Base-by-base conservation (phyloP, 1,140 invertebrate genomes). In the Linepithema humile region DNA sequence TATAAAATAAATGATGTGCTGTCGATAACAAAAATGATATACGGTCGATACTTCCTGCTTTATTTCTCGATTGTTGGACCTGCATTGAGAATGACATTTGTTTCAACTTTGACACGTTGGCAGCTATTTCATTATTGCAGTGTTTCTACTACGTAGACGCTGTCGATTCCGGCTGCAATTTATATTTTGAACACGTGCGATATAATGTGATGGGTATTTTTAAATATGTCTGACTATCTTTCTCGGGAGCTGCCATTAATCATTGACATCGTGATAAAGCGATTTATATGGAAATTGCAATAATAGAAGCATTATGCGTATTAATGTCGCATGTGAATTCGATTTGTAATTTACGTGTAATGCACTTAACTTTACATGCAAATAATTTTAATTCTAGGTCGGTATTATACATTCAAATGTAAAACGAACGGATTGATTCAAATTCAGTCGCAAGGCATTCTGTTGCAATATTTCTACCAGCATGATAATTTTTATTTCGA, bases 121-220 rank as follows among this genome's bases (percentile, higher is more conserved):
- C 75, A 69, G 64, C 48, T 80, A 43, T 80, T 80, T 80, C 64
- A 80, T 80, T 80, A 78, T 53, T 78, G 48, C 48, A 69, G 55
- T 55, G 48, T 69, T 40, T 69, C 48, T 32, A 55, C 48, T 43
- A 15, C 5, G 32, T 6, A 53, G 29, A 48, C 29, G 17, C 35
- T 59, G n/a, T 80, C n/a, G 35, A 67, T 80, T 32, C 26, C 26
- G 48, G 35, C 4, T 70, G 17, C 12, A 70, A 75, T 80, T 69
- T 69, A 78, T 78, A 78, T 78, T 69, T 70, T n/a, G 17, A 43
- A 40, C 60, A 23, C 35, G 43, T 38, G 40, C 23, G 17, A n/a
- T 38, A 29, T 67, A 40, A 70, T 3, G 64, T 12, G 7, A 78
- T 20, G 20, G 2, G 3, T 23, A 55, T 80, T 70, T 80, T 70